Evolutionary conservation across 1,140 invertebrate genomes (phyloP).

Genomic region (Brachionus paranguensis): DNA sequence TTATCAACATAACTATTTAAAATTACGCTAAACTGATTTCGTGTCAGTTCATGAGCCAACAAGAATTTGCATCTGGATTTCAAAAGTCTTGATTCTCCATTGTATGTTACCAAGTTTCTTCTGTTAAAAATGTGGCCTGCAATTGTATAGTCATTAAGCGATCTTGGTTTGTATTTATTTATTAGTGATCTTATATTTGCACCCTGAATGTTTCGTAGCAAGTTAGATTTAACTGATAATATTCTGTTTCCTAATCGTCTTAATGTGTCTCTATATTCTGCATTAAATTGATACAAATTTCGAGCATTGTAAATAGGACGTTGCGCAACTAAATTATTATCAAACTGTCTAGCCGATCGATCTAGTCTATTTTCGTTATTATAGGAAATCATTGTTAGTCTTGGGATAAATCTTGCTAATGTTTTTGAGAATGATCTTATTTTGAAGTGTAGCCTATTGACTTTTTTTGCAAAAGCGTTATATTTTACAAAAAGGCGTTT

Average conservation of each 20-base stretch:
- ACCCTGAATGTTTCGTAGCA: neutral
- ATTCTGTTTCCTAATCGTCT: neutral
- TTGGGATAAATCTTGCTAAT: neutral
- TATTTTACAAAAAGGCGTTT: neutral
- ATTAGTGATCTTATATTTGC: neutral
- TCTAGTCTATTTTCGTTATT: neutral
- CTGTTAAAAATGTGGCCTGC: slow-evolving; percentile 8
- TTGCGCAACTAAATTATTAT: neutral
- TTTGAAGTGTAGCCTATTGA: neutral
- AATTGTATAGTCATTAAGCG: neutral
- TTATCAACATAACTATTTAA: slow-evolving; percentile 1
- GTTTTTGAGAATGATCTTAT: neutral
- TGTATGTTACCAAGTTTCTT: slow-evolving; percentile 10
- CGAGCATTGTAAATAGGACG: neutral
- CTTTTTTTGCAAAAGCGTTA: neutral
- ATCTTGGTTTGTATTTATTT: slow-evolving; percentile 33
- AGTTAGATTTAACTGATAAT: neutral
- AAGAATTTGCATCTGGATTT: slow-evolving; percentile 7
- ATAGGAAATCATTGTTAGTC: neutral
- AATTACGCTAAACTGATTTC: slow-evolving; percentile 20
- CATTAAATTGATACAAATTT: slow-evolving; percentile 32
- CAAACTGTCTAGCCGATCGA: neutral
- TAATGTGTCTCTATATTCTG: slow-evolving; percentile 22
- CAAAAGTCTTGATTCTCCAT: neutral
- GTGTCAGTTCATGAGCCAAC: neutral